Conservation (phyloP, 2,888 invertebrate genomes). For the Camponotus fellah region DNA sequence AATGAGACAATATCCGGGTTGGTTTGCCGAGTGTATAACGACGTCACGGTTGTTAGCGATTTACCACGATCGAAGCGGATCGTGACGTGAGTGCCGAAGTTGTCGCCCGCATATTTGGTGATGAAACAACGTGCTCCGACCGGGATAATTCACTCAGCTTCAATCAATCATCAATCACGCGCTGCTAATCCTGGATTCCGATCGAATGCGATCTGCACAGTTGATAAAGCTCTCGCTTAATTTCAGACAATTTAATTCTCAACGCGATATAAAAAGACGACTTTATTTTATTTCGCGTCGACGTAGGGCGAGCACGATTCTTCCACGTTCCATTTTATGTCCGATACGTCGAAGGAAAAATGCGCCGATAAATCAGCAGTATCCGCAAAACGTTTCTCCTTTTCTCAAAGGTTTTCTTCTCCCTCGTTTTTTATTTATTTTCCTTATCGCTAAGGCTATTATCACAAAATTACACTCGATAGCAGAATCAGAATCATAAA, state of each 20-base stretch:
- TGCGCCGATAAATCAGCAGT: conserved; percentile 32
- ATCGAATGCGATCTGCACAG: conserved; percentile 2
- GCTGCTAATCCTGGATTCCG: conserved; percentile 13
- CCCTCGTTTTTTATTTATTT: conserved; percentile 1
- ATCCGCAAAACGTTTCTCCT: not conserved
- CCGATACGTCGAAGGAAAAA: conserved; percentile 38
- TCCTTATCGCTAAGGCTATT: not conserved
- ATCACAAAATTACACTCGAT: conserved; percentile 21
- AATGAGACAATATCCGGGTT: conserved; percentile 43
- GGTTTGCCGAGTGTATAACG: conserved; percentile 26
- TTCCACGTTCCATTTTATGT: conserved; percentile 4
- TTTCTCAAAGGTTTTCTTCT: not conserved
- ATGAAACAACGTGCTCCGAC: conserved; percentile 19
- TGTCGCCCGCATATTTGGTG: conserved; percentile 20
- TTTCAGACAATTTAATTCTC: conserved; percentile 32
- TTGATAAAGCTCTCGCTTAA: conserved; percentile 17
- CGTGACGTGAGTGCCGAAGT: conserved; percentile 29
- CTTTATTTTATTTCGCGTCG: conserved; percentile 3
- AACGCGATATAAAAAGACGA: not conserved
- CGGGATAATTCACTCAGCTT: conserved; percentile 28
- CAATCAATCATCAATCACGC: conserved; percentile 43
- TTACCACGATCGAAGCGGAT: conserved; percentile 33
- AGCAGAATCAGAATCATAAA: not conserved
- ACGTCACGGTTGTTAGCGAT: conserved; percentile 38
- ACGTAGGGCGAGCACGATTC: not conserved